Percentiles rank a stretch among this genome's conserved stretches.
These are phyloP conservation scores for Cotesia chilonis DNA, from an alignment of 1,140 invertebrate species.

Conservation along the genomic window DNA sequence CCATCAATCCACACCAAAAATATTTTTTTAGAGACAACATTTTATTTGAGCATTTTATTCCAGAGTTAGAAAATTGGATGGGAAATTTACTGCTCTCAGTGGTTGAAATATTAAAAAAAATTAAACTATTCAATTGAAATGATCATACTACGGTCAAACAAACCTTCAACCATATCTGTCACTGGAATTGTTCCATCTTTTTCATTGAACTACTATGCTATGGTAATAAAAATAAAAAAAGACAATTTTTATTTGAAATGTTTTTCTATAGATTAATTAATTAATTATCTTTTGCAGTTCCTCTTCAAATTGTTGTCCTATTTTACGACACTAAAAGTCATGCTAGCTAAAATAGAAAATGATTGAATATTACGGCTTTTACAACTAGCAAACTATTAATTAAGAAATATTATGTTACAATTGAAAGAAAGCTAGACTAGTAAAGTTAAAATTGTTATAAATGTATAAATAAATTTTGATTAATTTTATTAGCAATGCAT, in stretches of 20 bases:
- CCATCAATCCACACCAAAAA: no score
- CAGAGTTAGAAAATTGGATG: slow-evolving; percentile 32
- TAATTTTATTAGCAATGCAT: background rate
- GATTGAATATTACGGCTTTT: no score
- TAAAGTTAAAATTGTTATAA: no score
- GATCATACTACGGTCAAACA: slow-evolving; percentile 33
- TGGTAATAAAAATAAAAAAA: slow-evolving; percentile 20
- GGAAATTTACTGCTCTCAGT: slow-evolving; percentile 36
- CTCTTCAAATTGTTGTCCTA: slow-evolving; percentile 36
- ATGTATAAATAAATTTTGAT: no score
- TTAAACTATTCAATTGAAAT: slow-evolving; percentile 34
- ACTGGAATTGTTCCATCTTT: slow-evolving; percentile 40
- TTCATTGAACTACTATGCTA: slow-evolving; percentile 44
- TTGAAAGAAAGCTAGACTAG: no score
- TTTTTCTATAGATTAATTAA: background rate
- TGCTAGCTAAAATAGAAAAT: slow-evolving; percentile 1
- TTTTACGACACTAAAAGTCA: slow-evolving; percentile 33
- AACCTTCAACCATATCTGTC: slow-evolving; percentile 32
- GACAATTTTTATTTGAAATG: no score
- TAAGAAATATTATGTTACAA: no score
- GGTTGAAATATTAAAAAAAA: slow-evolving; percentile 29
- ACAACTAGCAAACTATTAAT: no score
- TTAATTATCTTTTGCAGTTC: slow-evolving; percentile 37
- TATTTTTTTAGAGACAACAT: no score
- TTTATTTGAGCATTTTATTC: background rate